Base-by-base conservation (phyloP, 2,113 vertebrate species). In the Etheostoma spectabile region DNA sequence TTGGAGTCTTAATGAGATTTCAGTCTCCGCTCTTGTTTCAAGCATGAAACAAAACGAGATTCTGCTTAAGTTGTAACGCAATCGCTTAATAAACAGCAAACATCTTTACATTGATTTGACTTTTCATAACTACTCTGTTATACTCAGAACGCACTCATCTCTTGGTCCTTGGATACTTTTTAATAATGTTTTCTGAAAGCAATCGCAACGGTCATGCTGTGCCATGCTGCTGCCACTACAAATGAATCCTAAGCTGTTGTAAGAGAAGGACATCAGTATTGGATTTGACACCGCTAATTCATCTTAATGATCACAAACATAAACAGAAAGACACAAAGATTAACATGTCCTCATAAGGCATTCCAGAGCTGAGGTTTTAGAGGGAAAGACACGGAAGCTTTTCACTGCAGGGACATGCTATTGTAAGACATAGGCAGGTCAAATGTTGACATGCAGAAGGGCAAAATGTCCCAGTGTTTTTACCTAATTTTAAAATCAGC, bases 211-310 rank as follows among this genome's bases (percentile, higher is more conserved):
- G 68, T 46, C 11, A 6, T 21, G 8, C 64, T 19, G 52, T 78
- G 57, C 56, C 49, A 30, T 30, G 24, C 42, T 24, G 14, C 48
- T 62, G 24, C 70, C 35, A 63, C 8, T 3, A 66, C 45, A 62
- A 35, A 53, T 79, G 74, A 77, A 71, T 73, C 51, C 55, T 49
- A 62, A 71, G 3, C 1, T 24, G 1, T 59, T 35, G 61, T 70
- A 56, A 59, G 48, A 65, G 59, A 77, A 56, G 42, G 45, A 49
- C 46, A 60, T 11, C 15, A 19, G 38, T 67, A 42, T 84, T 66
- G 56, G 67, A 80, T 87, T 85, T 70, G 42, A 76, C 42, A 49
- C n/a, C 3, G 30, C 53, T 85, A 73, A 89, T 81, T 70, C 0
- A 13, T 77, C 48, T 18, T 70, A 82, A 85, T 86, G 59, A 73